phyloP scores from a whole-genome alignment of 2,113 vertebrate species.

The Macrotis lagotis region DNA sequence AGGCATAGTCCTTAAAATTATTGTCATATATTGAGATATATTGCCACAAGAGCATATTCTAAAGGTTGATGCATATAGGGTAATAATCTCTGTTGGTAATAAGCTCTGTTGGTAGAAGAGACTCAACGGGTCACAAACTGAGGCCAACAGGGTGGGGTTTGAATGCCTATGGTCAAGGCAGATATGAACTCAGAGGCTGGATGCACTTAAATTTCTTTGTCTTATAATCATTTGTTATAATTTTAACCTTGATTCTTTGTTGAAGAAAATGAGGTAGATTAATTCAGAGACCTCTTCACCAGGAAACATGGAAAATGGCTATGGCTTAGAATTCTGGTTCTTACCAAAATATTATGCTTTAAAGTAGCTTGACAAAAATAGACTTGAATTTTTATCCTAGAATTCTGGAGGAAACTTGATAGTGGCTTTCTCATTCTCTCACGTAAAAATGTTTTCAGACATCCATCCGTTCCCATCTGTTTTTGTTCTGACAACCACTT shows the following conservation, averaged over 20 bases:
- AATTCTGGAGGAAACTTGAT: neutral
- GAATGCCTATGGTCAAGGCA: no score
- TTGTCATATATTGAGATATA: neutral
- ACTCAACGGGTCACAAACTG: neutral
- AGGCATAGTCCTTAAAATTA: neutral
- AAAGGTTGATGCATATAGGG: neutral
- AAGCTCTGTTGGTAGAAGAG: neutral
- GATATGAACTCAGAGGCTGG: neutral
- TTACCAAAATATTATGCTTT: neutral
- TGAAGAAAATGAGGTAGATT: no score
- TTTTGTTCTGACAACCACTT: neutral
- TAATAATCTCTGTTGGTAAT: no score
- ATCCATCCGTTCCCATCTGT: rapidly evolving
- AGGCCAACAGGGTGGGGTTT: neutral
- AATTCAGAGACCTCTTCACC: no score
- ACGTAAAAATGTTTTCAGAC: neutral
- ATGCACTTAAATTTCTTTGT: neutral
- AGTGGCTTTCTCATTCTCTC: neutral
- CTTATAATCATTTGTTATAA: neutral
- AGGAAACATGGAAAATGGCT: neutral
- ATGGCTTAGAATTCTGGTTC: neutral
- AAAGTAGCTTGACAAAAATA: neutral
- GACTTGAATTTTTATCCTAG: neutral
- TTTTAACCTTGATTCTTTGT: neutral
- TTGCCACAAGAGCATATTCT: neutral